Evolutionary conservation across 2,888 invertebrate species (phyloP).

Genomic region (Epinotia ramella): DNA sequence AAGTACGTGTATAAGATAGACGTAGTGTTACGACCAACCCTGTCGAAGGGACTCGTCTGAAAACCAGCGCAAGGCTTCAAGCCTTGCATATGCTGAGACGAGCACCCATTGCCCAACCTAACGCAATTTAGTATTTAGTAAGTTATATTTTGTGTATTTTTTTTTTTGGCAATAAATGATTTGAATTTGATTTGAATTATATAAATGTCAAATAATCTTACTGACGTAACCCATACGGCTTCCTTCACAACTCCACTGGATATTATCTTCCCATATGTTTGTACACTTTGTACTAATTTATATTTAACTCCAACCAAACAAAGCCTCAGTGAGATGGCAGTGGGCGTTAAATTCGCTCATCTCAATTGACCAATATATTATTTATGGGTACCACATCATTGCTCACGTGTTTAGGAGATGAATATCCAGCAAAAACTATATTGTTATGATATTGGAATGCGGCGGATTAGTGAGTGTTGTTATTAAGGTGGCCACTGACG

Average conservation of each 20-base stretch:
- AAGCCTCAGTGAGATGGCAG: not conserved
- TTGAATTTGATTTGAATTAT: too few species aligned
- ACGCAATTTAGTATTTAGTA: too few species aligned
- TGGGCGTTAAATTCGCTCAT: constrained; percentile 27
- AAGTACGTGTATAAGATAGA: too few species aligned
- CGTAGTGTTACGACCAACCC: too few species aligned
- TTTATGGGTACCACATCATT: constrained; percentile 28
- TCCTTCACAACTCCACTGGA: not conserved
- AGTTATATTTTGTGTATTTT: too few species aligned
- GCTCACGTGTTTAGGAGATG: constrained; percentile 20
- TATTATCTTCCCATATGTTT: constrained; percentile 9
- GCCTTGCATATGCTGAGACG: too few species aligned
- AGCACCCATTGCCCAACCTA: too few species aligned
- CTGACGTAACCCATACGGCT: not conserved
- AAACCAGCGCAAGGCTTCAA: too few species aligned
- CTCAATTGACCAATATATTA: constrained; percentile 15
- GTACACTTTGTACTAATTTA: constrained; percentile 11
- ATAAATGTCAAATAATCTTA: not conserved
- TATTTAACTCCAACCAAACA: constrained; percentile 22
- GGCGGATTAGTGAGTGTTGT: not conserved
- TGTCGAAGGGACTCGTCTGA: too few species aligned
- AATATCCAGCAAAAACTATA: constrained; percentile 2
- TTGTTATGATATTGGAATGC: constrained; percentile 9
- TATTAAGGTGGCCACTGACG: too few species aligned
- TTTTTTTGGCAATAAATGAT: too few species aligned